Evolutionary conservation across 2,888 invertebrate species (phyloP).

Genomic region (Drosophila rubida): DNA sequence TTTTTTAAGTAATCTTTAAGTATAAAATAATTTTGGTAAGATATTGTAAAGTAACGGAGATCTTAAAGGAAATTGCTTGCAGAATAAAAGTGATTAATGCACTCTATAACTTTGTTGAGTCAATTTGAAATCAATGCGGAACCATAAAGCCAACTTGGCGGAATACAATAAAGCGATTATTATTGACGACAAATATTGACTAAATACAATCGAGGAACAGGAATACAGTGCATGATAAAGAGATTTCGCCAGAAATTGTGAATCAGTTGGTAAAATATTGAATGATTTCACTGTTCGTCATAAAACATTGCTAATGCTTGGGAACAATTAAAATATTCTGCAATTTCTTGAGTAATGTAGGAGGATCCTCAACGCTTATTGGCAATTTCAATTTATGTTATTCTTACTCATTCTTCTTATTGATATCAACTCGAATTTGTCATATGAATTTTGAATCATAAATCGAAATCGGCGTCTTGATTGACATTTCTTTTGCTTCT

Average conservation of each 20-base stretch:
- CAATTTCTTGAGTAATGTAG: no score
- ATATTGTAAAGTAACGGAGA: background rate
- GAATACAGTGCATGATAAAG: background rate
- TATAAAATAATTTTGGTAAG: no score
- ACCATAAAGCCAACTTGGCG: no score
- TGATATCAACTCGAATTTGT: background rate
- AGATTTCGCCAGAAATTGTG: background rate
- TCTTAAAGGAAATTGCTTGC: background rate
- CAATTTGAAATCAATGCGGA: no score
- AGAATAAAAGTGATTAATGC: background rate
- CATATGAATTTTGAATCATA: slow-evolving; percentile 6
- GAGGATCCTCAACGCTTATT: no score
- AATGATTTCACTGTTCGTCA: background rate
- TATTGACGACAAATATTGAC: background rate
- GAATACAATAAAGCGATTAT: no score
- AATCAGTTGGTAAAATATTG: background rate
- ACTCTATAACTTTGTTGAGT: no score
- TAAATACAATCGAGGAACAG: background rate
- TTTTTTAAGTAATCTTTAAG: background rate
- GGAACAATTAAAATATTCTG: no score
- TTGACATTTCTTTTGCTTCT: slow-evolving; percentile 6
- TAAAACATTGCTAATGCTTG: no score
- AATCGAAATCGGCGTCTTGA: slow-evolving; percentile 22
- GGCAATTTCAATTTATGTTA: no score
- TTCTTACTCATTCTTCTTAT: no score